Base-by-base conservation (phyloP, 2,113 vertebrate species). In the Trogon surrucura region DNA sequence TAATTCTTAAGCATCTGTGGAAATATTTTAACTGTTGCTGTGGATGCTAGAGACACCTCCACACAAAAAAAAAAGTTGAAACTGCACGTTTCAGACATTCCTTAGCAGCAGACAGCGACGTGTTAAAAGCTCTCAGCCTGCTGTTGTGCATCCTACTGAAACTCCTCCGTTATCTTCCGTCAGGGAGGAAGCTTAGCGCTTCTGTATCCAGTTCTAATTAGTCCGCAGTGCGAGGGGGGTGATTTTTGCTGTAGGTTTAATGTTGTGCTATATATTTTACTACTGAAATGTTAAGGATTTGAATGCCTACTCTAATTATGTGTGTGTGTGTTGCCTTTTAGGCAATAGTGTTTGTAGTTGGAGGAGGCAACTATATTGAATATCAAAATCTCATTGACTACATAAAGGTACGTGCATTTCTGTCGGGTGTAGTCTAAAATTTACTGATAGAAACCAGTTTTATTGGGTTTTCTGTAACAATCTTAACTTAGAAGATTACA, bases 311-410 rank as follows among this genome's bases (percentile, higher is more conserved):
- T 79, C 48, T 95, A 60, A 70, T 71, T 34, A 19, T 53, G 22
- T 92, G 4, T 88, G 58, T 91, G 4, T 88, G 58, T 91, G 80
- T 96, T 98, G 32, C 16, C 57, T 95, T 97, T 84, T 89, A 99
- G 99, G 99, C 99, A 11, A 99, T 99, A 66, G 98, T 99, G 67
- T 99, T 99, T 88, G 98, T 99, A 65, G 99, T 99, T 10, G 99
- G 99, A 97, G 99, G 99, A 85, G 99, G 99, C 93, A 99, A 99
- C 98, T 99, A 99, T 93, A 99, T 99, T 69, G 99, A 99, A 94
- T 99, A 99, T 96, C 99, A 99, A 96, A 99, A 99, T 97, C 98
- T 99, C 93, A 98, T 98, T 84, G 99, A 99, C 98, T 99, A 99
- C 93, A 92, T 99, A 90, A 99, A 99, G 99, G 99, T 99, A 98